Evolutionary conservation across 2,888 invertebrate genomes (phyloP).

Genomic region (Phorcus lineatus): DNA sequence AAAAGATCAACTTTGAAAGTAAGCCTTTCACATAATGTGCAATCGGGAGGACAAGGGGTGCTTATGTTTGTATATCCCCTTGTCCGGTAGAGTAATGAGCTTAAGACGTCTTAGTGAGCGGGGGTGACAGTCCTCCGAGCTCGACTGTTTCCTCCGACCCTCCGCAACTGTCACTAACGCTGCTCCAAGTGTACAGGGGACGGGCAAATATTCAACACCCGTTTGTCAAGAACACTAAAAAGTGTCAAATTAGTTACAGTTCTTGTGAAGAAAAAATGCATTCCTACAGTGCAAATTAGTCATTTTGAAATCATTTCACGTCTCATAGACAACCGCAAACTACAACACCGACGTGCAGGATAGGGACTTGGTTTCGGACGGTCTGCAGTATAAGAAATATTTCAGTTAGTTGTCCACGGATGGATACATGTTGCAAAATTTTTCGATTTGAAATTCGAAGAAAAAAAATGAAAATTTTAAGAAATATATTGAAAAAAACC

Average conservation of each 20-base stretch:
- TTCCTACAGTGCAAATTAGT: conserved; percentile 1
- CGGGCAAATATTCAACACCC: conserved; percentile 10
- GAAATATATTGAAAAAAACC: too few species aligned
- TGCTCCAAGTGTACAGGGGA: background rate
- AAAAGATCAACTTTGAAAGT: conserved; percentile 23
- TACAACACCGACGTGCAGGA: too few species aligned
- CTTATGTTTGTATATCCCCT: conserved; percentile 1
- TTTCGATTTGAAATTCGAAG: too few species aligned
- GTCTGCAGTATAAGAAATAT: too few species aligned
- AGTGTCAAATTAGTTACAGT: conserved; percentile 9
- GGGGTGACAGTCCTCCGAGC: conserved; percentile 2
- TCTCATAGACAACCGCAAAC: too few species aligned
- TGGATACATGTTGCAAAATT: too few species aligned
- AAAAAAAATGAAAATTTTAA: too few species aligned
- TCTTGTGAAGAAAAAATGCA: conserved; percentile 2
- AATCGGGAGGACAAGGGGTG: background rate
- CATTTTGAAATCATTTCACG: background rate
- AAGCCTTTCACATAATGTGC: conserved; percentile 25
- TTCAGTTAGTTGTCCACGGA: too few species aligned
- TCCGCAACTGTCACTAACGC: background rate
- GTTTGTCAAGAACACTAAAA: conserved; percentile 6
- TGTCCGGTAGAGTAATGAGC: conserved; percentile 9
- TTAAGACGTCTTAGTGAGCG: conserved; percentile 12
- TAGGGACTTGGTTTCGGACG: too few species aligned
- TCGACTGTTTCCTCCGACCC: background rate